These are phyloP conservation scores for Phortica okadai DNA, from an alignment of 2,888 invertebrate species.

Conservation along the genomic window DNA sequence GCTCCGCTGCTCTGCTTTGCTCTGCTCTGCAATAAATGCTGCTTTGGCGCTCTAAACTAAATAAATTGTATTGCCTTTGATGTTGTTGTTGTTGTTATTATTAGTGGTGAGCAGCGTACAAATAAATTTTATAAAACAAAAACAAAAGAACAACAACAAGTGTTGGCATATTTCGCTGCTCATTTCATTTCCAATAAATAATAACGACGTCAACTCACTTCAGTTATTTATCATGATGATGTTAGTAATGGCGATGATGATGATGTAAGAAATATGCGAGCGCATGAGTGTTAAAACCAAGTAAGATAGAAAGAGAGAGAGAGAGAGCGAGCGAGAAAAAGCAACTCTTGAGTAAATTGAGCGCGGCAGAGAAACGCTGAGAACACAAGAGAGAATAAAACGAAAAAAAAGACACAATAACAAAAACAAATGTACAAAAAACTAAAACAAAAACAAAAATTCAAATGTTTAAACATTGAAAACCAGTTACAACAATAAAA, in stretches of 20 bases:
- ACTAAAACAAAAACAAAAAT: background rate
- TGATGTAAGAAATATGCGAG: slow-evolving; percentile 38
- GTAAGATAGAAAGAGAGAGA: background rate
- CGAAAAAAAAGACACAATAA: slow-evolving; percentile 1
- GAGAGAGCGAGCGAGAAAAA: background rate
- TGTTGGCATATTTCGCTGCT: background rate
- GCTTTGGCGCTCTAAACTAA: slow-evolving; percentile 2
- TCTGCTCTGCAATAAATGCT: background rate
- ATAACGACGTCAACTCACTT: background rate
- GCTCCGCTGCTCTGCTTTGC: background rate
- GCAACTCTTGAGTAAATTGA: background rate
- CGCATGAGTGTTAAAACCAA: background rate
- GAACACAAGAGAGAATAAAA: background rate
- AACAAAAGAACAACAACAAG: background rate
- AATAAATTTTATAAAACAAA: slow-evolving; percentile 42
- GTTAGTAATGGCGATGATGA: slow-evolving; percentile 14
- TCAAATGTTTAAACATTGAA: slow-evolving; percentile 24
- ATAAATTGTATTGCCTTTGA: background rate
- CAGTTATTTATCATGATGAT: background rate
- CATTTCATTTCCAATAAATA: background rate
- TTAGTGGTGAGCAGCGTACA: slow-evolving; percentile 37
- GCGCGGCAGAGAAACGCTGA: background rate
- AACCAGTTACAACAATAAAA: slow-evolving; percentile 61
- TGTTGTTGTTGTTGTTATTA: slow-evolving; percentile 11
- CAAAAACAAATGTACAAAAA: slow-evolving; percentile 39